Base-by-base conservation (phyloP, 1,140 invertebrate species). In the Sycophila sp. region DNA sequence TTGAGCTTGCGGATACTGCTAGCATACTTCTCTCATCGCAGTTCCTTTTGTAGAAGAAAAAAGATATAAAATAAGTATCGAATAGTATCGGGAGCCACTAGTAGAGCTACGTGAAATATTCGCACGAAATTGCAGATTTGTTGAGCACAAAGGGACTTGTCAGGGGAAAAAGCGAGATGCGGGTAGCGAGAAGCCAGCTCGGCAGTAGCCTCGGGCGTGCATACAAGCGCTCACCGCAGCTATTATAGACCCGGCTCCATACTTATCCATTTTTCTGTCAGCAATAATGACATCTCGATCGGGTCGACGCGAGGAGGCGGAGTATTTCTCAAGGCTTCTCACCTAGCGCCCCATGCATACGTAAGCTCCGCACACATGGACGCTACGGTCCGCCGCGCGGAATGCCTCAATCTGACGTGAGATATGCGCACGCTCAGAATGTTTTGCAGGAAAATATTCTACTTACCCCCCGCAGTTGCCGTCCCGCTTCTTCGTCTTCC, bases 221-320 rank as follows among this genome's bases (percentile, higher is more conserved):
- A 4, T 2, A 13, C 42, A 22, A 19, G 19, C 15, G 28, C 11
- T 2, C 47, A 22, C 3, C 8, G 15, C 15, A 13, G 22, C 24
- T 53, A n/a, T 38, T 38, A 36, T 63, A 34, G 60, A 17, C 40
- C 30, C 19, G 15, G 8, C 8, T n/a, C n/a, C 5, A 17, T 49
- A 36, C 17, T 69, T 73, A 75, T 77, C 71, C 62, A 71, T 75
- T 77, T 60, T 73, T 75, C 69, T 55, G 73, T 67, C 74, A 73
- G 68, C 70, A 42, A 40, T 70, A 45, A 56, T 60, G 65, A 69
- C 66, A 75, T 74, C 62, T 65, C 66, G 40, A 76, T 74, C 71
- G 69, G 42, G 47, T 42, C 28, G 63, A 49, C 32, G 28, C 15
- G 0, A n/a, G n/a, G n/a, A n/a, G n/a, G n/a, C 55, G 24, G 63